phyloP scores from a whole-genome alignment of 92 coral and sea anemone genomes.

The Zoanthus gigantus region DNA sequence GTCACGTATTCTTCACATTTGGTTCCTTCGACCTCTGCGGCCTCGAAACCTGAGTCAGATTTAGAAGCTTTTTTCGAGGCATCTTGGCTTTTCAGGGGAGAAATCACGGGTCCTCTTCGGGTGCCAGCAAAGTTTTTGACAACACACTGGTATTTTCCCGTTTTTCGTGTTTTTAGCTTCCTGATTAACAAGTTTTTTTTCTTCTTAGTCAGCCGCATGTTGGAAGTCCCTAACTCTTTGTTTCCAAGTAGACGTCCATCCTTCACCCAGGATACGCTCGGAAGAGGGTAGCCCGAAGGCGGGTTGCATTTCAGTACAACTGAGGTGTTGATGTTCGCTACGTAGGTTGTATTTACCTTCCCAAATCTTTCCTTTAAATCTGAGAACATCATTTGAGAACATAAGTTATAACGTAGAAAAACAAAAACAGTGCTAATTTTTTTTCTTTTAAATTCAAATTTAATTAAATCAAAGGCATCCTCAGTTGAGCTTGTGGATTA shows the following conservation, averaged over 20 bases:
- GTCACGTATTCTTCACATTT: no score
- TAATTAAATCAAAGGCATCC: no score
- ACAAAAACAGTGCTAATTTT: no score
- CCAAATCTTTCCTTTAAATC: conserved; percentile 20
- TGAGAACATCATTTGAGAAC: neutral
- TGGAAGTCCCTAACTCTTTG: neutral
- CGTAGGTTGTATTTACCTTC: neutral
- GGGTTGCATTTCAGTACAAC: conserved; percentile 17
- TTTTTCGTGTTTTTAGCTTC: neutral
- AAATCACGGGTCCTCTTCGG: conserved; percentile 25
- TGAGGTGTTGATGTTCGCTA: neutral
- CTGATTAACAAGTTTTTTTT: conserved; percentile 18
- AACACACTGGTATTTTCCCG: conserved; percentile 33
- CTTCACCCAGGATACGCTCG: neutral
- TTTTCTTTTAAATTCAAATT: no score
- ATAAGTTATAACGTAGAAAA: no score
- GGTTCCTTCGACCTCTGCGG: no score
- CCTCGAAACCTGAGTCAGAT: no score
- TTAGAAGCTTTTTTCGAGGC: no score
- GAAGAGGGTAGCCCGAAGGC: neutral
- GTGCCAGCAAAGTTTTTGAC: conserved; percentile 25
- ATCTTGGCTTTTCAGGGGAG: no score
- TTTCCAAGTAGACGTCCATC: neutral
- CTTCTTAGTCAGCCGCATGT: conserved; percentile 3
- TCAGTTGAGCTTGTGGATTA: no score